Conservation (phyloP, 2,113 vertebrate genomes). For the Phyllopteryx taeniolatus region DNA sequence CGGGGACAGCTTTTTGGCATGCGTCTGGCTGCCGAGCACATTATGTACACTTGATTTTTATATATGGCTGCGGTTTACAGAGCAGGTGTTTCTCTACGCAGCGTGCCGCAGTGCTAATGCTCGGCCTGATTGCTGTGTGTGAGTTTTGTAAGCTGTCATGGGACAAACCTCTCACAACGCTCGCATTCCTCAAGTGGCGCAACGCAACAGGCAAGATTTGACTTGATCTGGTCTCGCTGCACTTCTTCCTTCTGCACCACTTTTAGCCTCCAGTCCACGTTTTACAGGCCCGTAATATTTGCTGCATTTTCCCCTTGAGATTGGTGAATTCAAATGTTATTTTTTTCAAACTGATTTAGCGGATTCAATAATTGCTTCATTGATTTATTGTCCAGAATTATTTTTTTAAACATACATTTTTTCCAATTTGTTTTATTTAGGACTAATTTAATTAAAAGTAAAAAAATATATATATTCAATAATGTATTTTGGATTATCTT, state of each 20-base stretch:
- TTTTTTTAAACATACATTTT: no score
- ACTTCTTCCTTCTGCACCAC: not conserved
- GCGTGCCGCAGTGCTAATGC: not conserved
- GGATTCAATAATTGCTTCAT: no score
- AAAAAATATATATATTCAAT: no score
- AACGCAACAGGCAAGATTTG: conserved; percentile 64
- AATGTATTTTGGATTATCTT: no score
- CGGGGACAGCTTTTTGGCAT: conserved; percentile 13
- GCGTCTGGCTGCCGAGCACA: not conserved
- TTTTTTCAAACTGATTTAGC: no score
- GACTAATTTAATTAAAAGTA: no score
- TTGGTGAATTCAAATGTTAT: no score
- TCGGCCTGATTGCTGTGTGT: not conserved
- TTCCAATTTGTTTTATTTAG: no score
- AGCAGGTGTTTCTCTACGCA: not conserved
- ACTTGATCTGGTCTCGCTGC: conserved; percentile 44
- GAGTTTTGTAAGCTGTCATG: not conserved
- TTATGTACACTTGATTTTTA: not conserved
- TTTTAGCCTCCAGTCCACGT: not conserved
- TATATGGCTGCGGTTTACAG: not conserved
- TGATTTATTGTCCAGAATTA: no score
- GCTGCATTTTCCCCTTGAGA: no score
- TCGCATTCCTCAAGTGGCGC: conserved; percentile 54
- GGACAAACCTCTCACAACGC: conserved; percentile 6
- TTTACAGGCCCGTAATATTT: not conserved